Conservation (phyloP, 2,797 vertebrate genomes). For the Choloepus didactylus region DNA sequence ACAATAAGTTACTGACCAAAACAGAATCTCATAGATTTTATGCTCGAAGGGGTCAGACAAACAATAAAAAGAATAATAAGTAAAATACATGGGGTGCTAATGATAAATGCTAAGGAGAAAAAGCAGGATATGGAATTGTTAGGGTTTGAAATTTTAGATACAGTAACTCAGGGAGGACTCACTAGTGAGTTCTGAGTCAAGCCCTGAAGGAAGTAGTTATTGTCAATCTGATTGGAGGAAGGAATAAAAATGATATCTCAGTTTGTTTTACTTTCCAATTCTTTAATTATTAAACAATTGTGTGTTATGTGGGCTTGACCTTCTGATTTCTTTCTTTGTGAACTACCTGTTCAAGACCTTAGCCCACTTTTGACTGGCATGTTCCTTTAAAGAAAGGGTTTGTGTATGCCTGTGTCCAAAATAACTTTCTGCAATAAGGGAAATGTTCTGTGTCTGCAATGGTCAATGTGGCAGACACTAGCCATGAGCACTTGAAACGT, state of each 20-base stretch:
- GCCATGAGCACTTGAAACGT: not conserved
- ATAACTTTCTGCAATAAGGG: not conserved
- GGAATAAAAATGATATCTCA: not conserved
- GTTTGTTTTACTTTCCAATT: not conserved
- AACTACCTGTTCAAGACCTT: not conserved
- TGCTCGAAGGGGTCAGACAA: not conserved
- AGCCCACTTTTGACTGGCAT: not conserved
- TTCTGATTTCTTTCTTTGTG: not conserved
- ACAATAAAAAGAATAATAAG: conserved; percentile 15
- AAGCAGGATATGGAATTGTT: not conserved
- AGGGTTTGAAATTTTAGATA: not conserved
- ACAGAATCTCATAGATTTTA: not conserved
- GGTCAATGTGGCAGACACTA: not conserved
- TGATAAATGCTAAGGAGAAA: not conserved
- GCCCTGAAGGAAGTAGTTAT: not conserved
- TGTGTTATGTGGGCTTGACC: not conserved
- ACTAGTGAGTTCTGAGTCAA: not conserved
- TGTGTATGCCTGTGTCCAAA: not conserved
- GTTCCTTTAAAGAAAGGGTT: not conserved
- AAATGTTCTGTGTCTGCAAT: not conserved
- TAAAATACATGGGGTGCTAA: not conserved
- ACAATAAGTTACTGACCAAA: not conserved
- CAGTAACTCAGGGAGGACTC: not conserved
- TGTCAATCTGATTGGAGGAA: not conserved
- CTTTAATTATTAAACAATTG: not conserved